A percentile compares a stretch with the other conserved stretches of the same genome.
Conservation (phyloP, 2,113 vertebrate species). For the Myanophis thanlyinensis region DNA sequence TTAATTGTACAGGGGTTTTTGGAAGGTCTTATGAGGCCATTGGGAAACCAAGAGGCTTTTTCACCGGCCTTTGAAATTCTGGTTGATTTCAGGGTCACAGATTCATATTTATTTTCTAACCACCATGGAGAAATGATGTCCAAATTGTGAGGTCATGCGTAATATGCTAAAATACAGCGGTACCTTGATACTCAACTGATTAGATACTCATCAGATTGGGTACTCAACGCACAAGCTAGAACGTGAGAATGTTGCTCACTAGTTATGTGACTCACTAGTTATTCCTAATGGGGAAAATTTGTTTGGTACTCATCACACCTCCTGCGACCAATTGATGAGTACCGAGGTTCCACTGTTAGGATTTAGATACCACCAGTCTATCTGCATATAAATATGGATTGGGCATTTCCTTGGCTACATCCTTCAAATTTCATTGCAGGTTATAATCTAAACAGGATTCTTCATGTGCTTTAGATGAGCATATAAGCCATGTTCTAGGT, state of each 20-base stretch:
- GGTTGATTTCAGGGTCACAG: slow-evolving; percentile 1
- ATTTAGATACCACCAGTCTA: neutral
- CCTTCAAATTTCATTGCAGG: neutral
- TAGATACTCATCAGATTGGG: neutral
- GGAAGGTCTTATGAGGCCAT: neutral
- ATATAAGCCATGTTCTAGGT: neutral
- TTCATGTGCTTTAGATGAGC: neutral
- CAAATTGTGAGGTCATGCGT: too few relatives aligned
- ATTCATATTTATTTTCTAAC: neutral
- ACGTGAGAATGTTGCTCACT: too few relatives aligned
- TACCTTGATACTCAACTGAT: neutral
- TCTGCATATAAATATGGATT: neutral
- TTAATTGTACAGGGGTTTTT: slow-evolving; percentile 33
- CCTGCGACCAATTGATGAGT: neutral
- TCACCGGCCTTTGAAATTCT: slow-evolving; percentile 2
- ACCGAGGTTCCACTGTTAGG: neutral
- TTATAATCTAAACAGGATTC: neutral
- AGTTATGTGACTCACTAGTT: too few relatives aligned
- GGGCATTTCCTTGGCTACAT: neutral
- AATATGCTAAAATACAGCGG: neutral
- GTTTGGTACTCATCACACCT: neutral
- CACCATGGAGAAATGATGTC: neutral
- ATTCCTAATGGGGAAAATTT: neutral
- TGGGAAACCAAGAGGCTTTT: neutral
- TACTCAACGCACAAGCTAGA: neutral